Conservation (phyloP, 2,888 invertebrate species). For the Drosophila fungiperda region DNA sequence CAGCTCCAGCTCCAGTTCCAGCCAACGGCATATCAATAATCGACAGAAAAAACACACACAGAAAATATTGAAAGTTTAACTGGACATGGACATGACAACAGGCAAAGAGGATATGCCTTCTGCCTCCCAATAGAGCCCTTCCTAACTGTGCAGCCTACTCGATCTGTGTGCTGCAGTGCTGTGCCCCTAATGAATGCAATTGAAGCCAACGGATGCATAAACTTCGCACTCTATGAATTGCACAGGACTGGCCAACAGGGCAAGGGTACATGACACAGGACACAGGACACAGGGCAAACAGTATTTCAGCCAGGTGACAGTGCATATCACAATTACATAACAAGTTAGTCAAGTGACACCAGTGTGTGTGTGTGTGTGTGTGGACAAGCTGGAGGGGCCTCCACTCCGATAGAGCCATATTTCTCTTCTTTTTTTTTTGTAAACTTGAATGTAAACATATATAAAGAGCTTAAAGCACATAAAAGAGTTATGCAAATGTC, state of each 20-base stretch:
- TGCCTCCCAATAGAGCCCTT: too few species aligned
- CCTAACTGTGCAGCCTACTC: neutral
- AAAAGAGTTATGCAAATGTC: conserved; percentile 17
- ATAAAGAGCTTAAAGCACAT: conserved; percentile 7
- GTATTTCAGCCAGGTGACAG: conserved; percentile 14
- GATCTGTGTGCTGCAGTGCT: conserved; percentile 5
- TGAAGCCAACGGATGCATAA: conserved; percentile 48
- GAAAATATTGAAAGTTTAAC: conserved; percentile 1
- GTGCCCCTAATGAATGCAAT: conserved; percentile 59
- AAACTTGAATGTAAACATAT: neutral
- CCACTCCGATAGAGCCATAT: neutral
- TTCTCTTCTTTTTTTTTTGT: conserved; percentile 3
- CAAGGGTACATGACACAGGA: conserved; percentile 3
- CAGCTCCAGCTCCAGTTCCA: conserved; percentile 20
- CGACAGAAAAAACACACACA: conserved; percentile 4
- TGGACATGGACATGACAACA: conserved; percentile 2
- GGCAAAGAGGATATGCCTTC: conserved; percentile 2
- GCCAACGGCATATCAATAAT: conserved; percentile 40
- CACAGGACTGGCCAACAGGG: neutral
- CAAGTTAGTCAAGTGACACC: neutral
- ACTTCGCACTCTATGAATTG: conserved; percentile 51
- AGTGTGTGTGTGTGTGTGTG: neutral
- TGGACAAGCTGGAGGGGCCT: neutral
- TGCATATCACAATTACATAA: conserved; percentile 31
- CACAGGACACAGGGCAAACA: neutral